Base-by-base conservation (phyloP, 2,113 vertebrate species). In the Smithornis capensis region DNA sequence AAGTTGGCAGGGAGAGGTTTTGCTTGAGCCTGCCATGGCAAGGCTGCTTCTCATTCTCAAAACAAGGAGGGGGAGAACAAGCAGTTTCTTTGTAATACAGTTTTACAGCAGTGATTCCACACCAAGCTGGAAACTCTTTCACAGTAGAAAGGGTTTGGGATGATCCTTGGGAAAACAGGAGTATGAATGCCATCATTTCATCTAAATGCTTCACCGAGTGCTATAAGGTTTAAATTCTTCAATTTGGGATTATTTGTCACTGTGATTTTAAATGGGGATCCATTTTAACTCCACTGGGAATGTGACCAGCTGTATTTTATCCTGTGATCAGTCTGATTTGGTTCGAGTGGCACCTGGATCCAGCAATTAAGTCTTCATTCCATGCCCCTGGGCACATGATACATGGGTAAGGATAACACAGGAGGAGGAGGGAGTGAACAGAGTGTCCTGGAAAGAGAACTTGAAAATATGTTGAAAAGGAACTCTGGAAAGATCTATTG, bases 351-450 rank as follows among this genome's bases (percentile, higher is more conserved):
- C 74, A 89, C 57, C 64, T 71, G 69, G 27, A 57, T 56, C 14
- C 55, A 40, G 27, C 47, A 75, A 38, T 82, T 16, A 63, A 44
- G 23, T 16, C 56, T 40, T 25, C 31, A 35, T n/a, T 6, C 19
- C 8, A 1, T 50, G 18, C 1, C 21, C 47, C 64, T 37, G 63
- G 63, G 67, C 40, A 37, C 17, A 10, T 0, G 2, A 24, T 5
- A 7, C 5, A 5, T 1, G 2, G 18, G 12, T 40, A 47, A 27
- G 60, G 42, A 10, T 33, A 59, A 86, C 65, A 15, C 2, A 4
- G 67, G 12, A 76, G 59, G 40, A 83, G 47, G 42, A 81, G 44
- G 37, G 38, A 49, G n/a, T 9, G 2, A 22, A 23, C 37, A 67
- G 9, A 22, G 8, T 50, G 65, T 65, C 57, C 65, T 76, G 62